These are phyloP conservation scores for Conger conger DNA, from an alignment of 2,113 vertebrate species.

Conservation along the genomic window DNA sequence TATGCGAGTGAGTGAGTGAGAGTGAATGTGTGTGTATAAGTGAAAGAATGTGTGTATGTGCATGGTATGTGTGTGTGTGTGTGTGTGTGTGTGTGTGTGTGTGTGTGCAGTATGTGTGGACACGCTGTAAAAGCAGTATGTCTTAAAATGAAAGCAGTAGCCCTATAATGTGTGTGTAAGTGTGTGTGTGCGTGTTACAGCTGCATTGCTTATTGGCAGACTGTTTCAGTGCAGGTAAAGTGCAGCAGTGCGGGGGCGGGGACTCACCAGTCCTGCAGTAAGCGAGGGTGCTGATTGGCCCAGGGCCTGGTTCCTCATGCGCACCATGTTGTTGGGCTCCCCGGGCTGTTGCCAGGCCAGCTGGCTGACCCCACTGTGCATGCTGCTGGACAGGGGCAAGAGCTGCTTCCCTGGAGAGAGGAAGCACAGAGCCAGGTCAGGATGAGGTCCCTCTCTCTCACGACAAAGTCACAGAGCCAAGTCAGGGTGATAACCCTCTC, in stretches of 20 bases:
- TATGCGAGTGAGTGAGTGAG: not conserved
- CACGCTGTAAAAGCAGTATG: too few relatives aligned
- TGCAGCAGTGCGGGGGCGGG: not conserved
- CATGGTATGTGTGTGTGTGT: conserved; percentile 21
- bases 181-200: conserved; percentile 3
- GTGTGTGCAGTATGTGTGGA: too few relatives aligned
- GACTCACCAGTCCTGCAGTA: conserved; percentile 89
- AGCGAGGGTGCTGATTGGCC: conserved; percentile 95
- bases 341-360: conserved; percentile 78
- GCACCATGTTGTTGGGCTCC: conserved; percentile 87
- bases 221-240: not conserved
- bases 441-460: too few relatives aligned
- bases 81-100: conserved; percentile 4
- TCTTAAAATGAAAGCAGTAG: too few relatives aligned
- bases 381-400: conserved; percentile 87
- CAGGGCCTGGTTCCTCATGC: conserved; percentile 90
- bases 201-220: too few relatives aligned
- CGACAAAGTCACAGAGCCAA: not conserved
- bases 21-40: too few relatives aligned
- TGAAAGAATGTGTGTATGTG: conserved; percentile 8
- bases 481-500: too few relatives aligned
- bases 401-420: conserved; percentile 83
- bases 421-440: not conserved
- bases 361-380: conserved; percentile 85
- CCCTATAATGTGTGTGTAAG: conserved; percentile 21